These are phyloP conservation scores for Nymphalis c-album DNA, from an alignment of 2,888 invertebrate species.

Conservation along the genomic window DNA sequence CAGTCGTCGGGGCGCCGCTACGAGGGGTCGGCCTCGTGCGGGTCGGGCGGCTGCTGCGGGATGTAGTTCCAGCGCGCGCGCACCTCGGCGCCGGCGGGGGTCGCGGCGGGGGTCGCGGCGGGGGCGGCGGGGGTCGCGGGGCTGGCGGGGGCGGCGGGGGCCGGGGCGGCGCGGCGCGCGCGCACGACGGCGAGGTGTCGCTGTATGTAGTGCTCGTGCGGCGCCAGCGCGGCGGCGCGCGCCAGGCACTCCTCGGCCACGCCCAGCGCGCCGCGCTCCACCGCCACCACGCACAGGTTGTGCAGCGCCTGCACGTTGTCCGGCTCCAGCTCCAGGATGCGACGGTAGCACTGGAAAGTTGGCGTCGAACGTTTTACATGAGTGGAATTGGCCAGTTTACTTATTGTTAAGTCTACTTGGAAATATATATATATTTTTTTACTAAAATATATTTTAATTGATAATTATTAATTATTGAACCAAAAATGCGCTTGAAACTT, in stretches of 20 bases:
- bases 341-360: conserved; percentile 89
- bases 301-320: conserved; percentile 96
- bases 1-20: conserved; percentile 50
- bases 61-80: conserved; percentile 78
- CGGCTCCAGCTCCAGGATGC: conserved; percentile 92
- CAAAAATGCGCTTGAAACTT: conserved; percentile 56
- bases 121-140: conserved; percentile 66
- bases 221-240: conserved; percentile 90
- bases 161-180: conserved; percentile 73
- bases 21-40: conserved; percentile 67
- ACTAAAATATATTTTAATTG: no score
- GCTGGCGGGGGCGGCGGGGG: conserved; percentile 81
- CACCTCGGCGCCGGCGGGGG: conserved; percentile 59
- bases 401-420: no score
- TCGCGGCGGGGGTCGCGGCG: conserved; percentile 41
- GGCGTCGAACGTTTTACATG: neutral
- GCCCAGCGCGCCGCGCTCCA: conserved; percentile 93
- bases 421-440: no score
- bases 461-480: neutral
- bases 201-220: conserved; percentile 94
- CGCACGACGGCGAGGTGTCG: conserved; percentile 95
- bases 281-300: conserved; percentile 97
- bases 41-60: conserved; percentile 75
- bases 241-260: conserved; percentile 92
- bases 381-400: no score